phyloP scores from a whole-genome alignment of 2,888 invertebrate species.

The Chelonus formosanus region DNA sequence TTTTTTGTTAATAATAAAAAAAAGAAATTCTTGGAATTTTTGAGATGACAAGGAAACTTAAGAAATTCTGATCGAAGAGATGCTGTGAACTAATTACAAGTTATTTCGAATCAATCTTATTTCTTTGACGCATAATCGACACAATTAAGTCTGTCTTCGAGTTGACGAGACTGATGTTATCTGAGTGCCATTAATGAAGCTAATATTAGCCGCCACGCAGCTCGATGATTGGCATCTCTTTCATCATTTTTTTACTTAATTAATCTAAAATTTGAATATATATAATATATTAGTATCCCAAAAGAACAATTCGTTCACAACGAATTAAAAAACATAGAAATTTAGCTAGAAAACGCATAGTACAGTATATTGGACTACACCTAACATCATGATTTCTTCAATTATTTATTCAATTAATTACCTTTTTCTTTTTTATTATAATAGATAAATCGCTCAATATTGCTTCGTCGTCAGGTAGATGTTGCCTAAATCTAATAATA shows the following conservation, averaged over 20 bases:
- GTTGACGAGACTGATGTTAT: slow-evolving; percentile 23
- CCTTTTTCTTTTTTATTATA: slow-evolving; percentile 44
- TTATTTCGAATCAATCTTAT: background rate
- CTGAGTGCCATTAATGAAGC: slow-evolving; percentile 30
- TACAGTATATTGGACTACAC: slow-evolving; percentile 55
- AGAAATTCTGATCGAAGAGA: background rate
- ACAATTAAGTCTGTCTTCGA: slow-evolving; percentile 4
- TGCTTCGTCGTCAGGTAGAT: slow-evolving; percentile 63
- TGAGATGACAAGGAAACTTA: too few relatives aligned
- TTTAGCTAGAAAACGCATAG: slow-evolving; percentile 56
- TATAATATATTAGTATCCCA: slow-evolving; percentile 44
- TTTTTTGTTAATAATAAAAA: too few relatives aligned
- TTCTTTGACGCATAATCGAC: slow-evolving; percentile 7
- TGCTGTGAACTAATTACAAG: slow-evolving; percentile 5
- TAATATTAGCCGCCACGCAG: slow-evolving; percentile 47
- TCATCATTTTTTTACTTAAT: slow-evolving; percentile 43
- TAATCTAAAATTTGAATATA: slow-evolving; percentile 50
- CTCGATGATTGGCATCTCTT: slow-evolving; percentile 49
- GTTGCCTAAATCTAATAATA: slow-evolving; percentile 54
- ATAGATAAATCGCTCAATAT: slow-evolving; percentile 55
- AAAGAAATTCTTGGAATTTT: too few relatives aligned
- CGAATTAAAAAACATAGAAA: slow-evolving; percentile 57
- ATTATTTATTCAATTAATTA: slow-evolving; percentile 29
- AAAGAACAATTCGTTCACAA: slow-evolving; percentile 54
- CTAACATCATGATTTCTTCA: slow-evolving; percentile 50